These are phyloP conservation scores for Erynnis tages DNA, from an alignment of 2,888 invertebrate genomes.

Conservation along the genomic window DNA sequence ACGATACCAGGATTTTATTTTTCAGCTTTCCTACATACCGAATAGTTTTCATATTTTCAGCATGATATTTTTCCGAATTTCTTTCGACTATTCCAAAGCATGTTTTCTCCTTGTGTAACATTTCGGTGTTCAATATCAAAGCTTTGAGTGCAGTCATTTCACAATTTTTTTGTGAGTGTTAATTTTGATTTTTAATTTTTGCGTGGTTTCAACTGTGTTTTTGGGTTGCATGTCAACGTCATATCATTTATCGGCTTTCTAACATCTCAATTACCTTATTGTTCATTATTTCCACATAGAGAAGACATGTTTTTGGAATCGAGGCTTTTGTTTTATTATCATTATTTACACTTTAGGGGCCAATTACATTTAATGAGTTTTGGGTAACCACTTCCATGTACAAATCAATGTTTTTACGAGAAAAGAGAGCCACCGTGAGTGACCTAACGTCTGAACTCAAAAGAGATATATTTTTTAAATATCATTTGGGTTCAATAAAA, in stretches of 20 bases:
- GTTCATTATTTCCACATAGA: constrained; percentile 37
- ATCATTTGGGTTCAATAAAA: too few relatives aligned
- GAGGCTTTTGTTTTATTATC: constrained; percentile 4
- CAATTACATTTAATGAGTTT: too few relatives aligned
- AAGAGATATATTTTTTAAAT: too few relatives aligned
- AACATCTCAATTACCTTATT: constrained; percentile 31
- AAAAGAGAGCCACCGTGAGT: too few relatives aligned
- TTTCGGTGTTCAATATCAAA: constrained; percentile 55
- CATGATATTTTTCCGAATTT: constrained; percentile 31
- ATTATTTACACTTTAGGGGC: neutral
- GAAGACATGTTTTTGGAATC: constrained; percentile 53
- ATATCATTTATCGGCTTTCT: constrained; percentile 35
- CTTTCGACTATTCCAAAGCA: constrained; percentile 52
- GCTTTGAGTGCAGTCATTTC: constrained; percentile 48
- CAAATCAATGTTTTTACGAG: too few relatives aligned
- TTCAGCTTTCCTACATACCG: constrained; percentile 50
- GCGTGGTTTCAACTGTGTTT: constrained; percentile 40
- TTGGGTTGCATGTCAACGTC: constrained; percentile 32
- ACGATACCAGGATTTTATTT: constrained; percentile 43
- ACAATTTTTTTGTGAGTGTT: constrained; percentile 45
- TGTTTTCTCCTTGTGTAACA: constrained; percentile 62
- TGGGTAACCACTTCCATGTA: too few relatives aligned
- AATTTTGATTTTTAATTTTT: constrained; percentile 28
- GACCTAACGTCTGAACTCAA: too few relatives aligned
- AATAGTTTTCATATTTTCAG: constrained; percentile 31